These are phyloP conservation scores for Sminthurides aquaticus DNA, from an alignment of 2,888 invertebrate genomes.

Conservation along the genomic window DNA sequence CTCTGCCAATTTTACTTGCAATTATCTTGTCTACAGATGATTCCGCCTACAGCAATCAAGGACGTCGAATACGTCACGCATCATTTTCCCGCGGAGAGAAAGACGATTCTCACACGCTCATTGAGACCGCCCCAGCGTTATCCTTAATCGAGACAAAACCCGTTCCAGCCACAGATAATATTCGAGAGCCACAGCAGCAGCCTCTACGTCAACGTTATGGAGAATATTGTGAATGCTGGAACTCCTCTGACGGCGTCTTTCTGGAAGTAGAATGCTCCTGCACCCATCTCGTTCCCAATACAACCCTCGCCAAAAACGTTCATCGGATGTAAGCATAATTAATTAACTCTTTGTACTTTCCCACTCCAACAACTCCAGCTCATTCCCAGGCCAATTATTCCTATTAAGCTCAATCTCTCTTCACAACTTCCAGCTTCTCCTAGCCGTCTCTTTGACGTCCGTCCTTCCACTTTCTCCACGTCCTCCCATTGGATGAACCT, in stretches of 20 bases:
- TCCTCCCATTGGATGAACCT: too few relatives aligned
- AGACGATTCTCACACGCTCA: neutral
- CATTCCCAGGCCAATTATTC: too few relatives aligned
- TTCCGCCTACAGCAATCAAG: too few relatives aligned
- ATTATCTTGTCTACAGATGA: too few relatives aligned
- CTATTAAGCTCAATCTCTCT: too few relatives aligned
- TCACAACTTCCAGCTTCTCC: too few relatives aligned
- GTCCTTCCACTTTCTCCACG: too few relatives aligned
- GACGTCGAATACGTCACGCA: neutral
- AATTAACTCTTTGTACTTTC: too few relatives aligned
- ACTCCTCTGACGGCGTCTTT: slow-evolving; percentile 25
- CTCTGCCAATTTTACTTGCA: too few relatives aligned
- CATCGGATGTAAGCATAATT: slow-evolving; percentile 38
- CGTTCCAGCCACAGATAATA: neutral
- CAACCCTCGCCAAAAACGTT: slow-evolving; percentile 22
- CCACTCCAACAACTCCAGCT: too few relatives aligned
- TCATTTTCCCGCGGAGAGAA: neutral
- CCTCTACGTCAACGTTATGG: slow-evolving; percentile 14
- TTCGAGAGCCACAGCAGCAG: neutral
- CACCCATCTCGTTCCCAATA: slow-evolving; percentile 21
- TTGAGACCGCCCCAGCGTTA: neutral
- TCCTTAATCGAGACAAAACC: neutral
- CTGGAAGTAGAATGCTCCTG: slow-evolving; percentile 38
- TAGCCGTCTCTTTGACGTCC: too few relatives aligned
- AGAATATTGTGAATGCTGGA: slow-evolving; percentile 29